phyloP scores from a whole-genome alignment of 2,888 invertebrate species.

The Spisula solida region DNA sequence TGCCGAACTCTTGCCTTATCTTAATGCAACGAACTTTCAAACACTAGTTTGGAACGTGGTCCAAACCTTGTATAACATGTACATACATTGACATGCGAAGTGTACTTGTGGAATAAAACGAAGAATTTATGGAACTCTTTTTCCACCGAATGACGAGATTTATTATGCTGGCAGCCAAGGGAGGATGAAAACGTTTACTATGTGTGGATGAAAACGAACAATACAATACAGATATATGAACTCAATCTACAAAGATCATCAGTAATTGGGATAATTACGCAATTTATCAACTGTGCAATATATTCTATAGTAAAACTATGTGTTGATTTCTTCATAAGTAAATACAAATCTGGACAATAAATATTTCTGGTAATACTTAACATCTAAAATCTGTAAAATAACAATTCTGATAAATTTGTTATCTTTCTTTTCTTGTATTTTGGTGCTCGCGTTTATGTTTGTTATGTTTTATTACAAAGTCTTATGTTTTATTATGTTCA shows the following conservation, averaged over 20 bases:
- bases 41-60: constrained; percentile 33
- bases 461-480: not conserved
- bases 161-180: not conserved
- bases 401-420: not conserved
- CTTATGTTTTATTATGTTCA: constrained; percentile 3
- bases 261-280: constrained; percentile 5
- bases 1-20: constrained; percentile 46
- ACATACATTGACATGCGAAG: not conserved
- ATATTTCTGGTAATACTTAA: not conserved
- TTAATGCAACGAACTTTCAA: constrained; percentile 24
- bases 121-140: constrained; percentile 14
- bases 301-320: not conserved
- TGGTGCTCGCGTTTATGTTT: not conserved
- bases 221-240: not conserved
- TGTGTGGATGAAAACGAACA: not conserved
- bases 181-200: not conserved
- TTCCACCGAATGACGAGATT: constrained; percentile 15
- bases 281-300: not conserved
- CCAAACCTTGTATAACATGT: not conserved
- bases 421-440: not conserved
- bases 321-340: not conserved
- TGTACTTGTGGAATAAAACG: not conserved
- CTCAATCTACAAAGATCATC: not conserved
- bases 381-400: not conserved
- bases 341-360: not conserved